phyloP scores from a whole-genome alignment of 2,113 vertebrate genomes.

The Agapornis roseicollis region DNA sequence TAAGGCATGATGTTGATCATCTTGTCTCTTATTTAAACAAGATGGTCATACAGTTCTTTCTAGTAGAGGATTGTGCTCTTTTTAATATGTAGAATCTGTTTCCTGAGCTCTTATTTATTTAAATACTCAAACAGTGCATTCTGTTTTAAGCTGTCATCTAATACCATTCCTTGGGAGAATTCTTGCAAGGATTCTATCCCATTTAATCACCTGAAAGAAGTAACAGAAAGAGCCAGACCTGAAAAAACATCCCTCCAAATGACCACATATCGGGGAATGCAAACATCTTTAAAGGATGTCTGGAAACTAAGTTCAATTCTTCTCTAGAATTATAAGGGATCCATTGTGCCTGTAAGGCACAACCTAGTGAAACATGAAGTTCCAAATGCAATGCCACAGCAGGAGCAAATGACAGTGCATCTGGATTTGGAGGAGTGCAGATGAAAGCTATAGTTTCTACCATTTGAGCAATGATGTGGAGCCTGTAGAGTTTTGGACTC shows the following conservation, averaged over 20 bases:
- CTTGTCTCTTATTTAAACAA: conserved; percentile 62
- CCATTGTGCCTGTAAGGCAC: background rate
- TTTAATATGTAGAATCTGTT: background rate
- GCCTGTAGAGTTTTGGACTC: background rate
- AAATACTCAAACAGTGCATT: background rate
- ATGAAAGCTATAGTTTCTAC: background rate
- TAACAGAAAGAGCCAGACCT: background rate
- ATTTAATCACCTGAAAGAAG: background rate
- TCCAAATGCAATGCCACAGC: background rate
- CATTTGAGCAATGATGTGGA: background rate
- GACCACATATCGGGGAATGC: background rate
- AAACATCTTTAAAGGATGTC: background rate
- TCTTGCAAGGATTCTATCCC: background rate
- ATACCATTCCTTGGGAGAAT: background rate
- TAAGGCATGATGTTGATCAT: conserved; percentile 52
- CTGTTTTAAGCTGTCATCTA: background rate
- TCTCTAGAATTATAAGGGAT: background rate
- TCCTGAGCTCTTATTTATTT: conserved; percentile 16
- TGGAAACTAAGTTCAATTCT: background rate
- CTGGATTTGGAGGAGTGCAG: background rate
- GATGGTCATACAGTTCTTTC: conserved; percentile 16
- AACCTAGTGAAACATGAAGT: background rate
- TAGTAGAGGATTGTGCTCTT: background rate
- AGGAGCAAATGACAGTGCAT: conserved; percentile 5
- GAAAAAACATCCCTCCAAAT: background rate